phyloP scores from a whole-genome alignment of 2,113 vertebrate genomes.

The Rhinoptilus africanus region DNA sequence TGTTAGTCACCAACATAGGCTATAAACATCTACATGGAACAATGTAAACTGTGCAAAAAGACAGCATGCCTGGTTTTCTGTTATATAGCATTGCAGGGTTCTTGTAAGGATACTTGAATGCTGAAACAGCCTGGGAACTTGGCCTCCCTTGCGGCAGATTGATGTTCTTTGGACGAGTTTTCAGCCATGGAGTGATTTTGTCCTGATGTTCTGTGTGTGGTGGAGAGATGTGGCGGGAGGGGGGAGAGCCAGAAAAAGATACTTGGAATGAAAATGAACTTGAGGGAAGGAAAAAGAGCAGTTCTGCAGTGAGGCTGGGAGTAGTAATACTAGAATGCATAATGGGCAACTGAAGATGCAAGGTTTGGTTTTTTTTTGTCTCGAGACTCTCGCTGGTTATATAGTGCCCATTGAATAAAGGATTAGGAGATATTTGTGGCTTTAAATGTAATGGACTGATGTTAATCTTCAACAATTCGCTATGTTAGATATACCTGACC shows the following conservation, averaged over 20 bases:
- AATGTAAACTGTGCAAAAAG: neutral
- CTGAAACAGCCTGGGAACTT: constrained; percentile 27
- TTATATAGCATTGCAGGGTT: constrained; percentile 23
- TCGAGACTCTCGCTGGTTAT: neutral
- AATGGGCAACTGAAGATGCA: neutral
- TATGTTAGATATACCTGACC: neutral
- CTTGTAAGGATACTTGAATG: constrained; percentile 17
- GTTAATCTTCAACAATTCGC: neutral
- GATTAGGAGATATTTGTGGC: neutral
- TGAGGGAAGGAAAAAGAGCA: neutral
- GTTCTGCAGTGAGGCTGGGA: neutral
- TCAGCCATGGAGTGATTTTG: constrained; percentile 40
- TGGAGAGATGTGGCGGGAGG: neutral
- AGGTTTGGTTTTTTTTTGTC: neutral
- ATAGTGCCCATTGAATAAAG: neutral
- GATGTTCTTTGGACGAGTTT: constrained; percentile 27
- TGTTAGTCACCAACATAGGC: neutral
- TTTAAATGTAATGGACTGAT: neutral
- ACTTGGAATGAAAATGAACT: constrained; percentile 3
- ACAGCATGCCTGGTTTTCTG: neutral
- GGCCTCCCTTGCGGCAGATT: constrained; percentile 5
- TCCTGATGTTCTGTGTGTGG: constrained; percentile 39
- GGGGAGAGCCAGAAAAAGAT: neutral
- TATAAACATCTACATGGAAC: neutral
- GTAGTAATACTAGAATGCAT: neutral